These are phyloP conservation scores for Bradypodion pumilum DNA, from an alignment of 2,797 vertebrate species.

Conservation along the genomic window DNA sequence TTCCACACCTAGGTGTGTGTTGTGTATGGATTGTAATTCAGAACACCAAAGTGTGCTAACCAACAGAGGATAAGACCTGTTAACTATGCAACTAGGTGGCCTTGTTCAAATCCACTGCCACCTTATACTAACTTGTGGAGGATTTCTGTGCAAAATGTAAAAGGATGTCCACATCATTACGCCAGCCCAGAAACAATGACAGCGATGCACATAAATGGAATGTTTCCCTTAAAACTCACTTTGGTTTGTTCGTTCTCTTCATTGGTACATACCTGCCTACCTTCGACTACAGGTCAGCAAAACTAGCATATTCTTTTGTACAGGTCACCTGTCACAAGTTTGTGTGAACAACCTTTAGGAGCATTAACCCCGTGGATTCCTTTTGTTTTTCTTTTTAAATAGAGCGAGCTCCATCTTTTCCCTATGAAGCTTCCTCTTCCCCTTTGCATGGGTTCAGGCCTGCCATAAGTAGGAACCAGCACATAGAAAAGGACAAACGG, in stretches of 20 bases:
- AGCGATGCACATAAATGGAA: not conserved
- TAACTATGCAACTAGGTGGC: not conserved
- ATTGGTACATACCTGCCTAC: not conserved
- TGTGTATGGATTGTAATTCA: too few species aligned
- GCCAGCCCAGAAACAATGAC: too few species aligned
- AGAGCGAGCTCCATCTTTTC: not conserved
- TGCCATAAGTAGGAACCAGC: fast-evolving
- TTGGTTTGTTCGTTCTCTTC: not conserved
- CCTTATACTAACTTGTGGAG: too few species aligned
- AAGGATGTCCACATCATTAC: not conserved
- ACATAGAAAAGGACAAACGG: not conserved
- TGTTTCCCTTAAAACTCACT: not conserved
- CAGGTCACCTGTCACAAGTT: too few species aligned
- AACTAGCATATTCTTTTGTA: not conserved
- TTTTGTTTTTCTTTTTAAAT: not conserved
- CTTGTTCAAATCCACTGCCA: too few species aligned
- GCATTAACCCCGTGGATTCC: not conserved
- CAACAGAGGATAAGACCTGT: not conserved
- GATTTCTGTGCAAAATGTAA: not conserved
- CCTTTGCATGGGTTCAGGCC: not conserved
- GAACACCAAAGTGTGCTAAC: too few species aligned
- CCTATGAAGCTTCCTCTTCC: not conserved
- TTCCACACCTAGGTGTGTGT: not conserved
- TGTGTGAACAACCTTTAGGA: not conserved
- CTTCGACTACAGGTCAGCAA: not conserved